Evolutionary conservation across 1,140 invertebrate species (phyloP).

Genomic region (Conus betulinus): DNA sequence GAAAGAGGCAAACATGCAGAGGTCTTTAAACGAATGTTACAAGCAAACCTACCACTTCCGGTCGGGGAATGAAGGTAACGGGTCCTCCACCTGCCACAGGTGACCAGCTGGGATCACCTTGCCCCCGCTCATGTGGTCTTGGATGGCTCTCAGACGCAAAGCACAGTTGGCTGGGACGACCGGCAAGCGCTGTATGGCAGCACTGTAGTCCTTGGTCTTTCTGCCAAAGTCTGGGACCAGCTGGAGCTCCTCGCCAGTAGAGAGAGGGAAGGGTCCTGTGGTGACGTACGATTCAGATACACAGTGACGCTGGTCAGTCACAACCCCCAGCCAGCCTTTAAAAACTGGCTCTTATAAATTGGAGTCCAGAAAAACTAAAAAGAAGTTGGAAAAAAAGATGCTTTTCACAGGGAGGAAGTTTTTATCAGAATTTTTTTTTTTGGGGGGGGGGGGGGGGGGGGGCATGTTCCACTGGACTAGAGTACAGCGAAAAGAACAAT

Average conservation of each 20-base stretch:
- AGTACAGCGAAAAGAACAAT: no score
- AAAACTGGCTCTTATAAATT: not conserved
- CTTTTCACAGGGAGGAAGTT: no score
- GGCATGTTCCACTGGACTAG: no score
- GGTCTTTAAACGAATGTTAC: no score
- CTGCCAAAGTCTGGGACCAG: slow-evolving; percentile 53
- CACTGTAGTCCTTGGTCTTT: slow-evolving; percentile 42
- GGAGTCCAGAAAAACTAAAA: no score
- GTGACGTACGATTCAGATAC: slow-evolving; percentile 20
- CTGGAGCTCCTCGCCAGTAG: slow-evolving; percentile 75
- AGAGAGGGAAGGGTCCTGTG: slow-evolving; percentile 77
- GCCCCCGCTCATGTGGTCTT: slow-evolving; percentile 69
- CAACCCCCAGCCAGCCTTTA: not conserved
- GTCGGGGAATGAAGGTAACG: slow-evolving; percentile 61
- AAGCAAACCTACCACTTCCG: slow-evolving; percentile 55
- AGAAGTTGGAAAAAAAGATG: no score
- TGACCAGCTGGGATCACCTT: slow-evolving; percentile 72
- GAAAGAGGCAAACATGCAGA: no score
- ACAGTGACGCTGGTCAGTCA: not conserved
- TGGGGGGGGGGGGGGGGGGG: no score
- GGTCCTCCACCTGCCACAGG: slow-evolving; percentile 73
- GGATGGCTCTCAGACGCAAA: slow-evolving; percentile 67
- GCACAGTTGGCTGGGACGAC: slow-evolving; percentile 73
- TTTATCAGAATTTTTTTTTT: no score
- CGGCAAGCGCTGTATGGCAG: slow-evolving; percentile 66